A percentile compares a stretch with the other conserved stretches of the same genome.
phyloP scores from a whole-genome alignment of 2,113 vertebrate species.

The Urocitellus parryii region DNA sequence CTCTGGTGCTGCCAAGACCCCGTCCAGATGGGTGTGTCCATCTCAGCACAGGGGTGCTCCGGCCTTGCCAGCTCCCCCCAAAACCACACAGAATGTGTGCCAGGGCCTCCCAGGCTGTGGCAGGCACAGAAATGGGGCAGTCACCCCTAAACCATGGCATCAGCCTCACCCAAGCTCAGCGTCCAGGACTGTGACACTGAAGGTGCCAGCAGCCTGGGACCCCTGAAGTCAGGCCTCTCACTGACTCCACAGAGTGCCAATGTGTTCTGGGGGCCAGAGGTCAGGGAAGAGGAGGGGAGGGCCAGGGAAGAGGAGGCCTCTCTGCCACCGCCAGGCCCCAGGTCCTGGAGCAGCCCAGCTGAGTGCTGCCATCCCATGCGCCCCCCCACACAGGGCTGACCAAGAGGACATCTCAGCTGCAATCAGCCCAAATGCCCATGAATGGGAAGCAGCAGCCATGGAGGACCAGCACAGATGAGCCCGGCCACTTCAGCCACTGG shows the following conservation, averaged over 20 bases:
- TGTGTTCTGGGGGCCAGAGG: too few species aligned
- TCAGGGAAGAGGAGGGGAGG: not conserved
- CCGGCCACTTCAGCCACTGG: fast-evolving
- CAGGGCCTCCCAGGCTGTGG: not conserved
- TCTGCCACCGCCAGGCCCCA: not conserved
- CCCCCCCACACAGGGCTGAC: not conserved
- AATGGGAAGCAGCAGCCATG: not conserved
- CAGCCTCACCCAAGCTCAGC: not conserved
- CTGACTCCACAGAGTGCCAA: not conserved
- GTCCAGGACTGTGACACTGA: not conserved
- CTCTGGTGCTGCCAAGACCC: not conserved
- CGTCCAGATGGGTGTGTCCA: not conserved
- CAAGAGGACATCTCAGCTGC: not conserved
- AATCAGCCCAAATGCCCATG: not conserved
- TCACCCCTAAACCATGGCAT: too few species aligned
- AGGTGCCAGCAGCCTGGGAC: not conserved
- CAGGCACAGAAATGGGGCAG: too few species aligned
- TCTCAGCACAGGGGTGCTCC: fast-evolving
- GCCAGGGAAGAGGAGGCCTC: not conserved
- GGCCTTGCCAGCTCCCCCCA: not conserved
- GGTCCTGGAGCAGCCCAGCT: not conserved
- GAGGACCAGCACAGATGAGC: not conserved
- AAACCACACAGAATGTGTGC: fast-evolving
- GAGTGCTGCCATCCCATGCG: not conserved
- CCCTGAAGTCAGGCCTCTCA: not conserved